phyloP scores from a whole-genome alignment of 2,113 vertebrate genomes.

The Pygoscelis antarcticus region DNA sequence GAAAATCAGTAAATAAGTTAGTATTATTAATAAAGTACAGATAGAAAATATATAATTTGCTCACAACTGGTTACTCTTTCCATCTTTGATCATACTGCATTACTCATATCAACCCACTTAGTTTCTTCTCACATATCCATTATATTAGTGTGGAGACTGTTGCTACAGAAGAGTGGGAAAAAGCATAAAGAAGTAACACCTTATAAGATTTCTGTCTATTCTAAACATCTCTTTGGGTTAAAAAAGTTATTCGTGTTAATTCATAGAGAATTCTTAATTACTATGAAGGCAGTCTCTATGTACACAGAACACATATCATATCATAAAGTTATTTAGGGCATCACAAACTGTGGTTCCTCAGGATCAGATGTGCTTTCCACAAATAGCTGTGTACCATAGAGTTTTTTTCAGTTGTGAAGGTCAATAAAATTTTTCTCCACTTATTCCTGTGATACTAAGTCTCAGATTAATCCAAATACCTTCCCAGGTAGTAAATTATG shows the following conservation, averaged over 20 bases:
- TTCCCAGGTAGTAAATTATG: accelerated
- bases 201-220: background rate
- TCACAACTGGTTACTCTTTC: background rate
- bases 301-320: background rate
- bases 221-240: background rate
- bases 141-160: background rate
- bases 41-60: background rate
- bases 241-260: background rate
- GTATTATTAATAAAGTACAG: background rate
- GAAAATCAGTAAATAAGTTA: background rate
- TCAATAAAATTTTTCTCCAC: background rate
- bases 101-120: background rate
- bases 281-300: background rate
- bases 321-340: background rate
- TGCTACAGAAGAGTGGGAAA: background rate
- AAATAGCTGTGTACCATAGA: background rate
- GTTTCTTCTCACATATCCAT: background rate
- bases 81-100: background rate
- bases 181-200: background rate
- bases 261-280: background rate
- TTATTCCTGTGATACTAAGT: background rate
- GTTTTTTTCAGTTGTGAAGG: background rate
- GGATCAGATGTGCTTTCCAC: background rate
- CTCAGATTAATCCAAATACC: background rate
- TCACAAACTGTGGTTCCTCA: background rate